Percentiles rank a stretch among this genome's conserved stretches.
Conservation (phyloP, 2,113 vertebrate species). For the Nothocercus julius region DNA sequence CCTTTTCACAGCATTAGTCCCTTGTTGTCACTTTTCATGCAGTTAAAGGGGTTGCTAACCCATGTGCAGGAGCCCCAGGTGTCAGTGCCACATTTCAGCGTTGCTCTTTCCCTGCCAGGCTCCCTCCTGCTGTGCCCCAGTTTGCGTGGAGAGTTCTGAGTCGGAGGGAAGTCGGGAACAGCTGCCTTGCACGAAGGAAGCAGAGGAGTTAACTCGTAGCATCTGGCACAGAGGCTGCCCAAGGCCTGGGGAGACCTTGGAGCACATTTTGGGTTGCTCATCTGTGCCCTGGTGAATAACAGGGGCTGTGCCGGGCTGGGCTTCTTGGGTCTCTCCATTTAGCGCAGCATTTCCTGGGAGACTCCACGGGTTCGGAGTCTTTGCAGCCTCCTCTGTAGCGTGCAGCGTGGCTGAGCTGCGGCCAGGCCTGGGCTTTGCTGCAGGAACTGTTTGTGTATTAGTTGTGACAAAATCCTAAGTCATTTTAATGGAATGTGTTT, state of each 20-base stretch:
- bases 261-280: rapidly evolving
- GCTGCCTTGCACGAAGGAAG: not conserved
- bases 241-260: rapidly evolving
- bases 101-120: not conserved
- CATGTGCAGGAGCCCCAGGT: not conserved
- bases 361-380: not conserved
- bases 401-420: not conserved
- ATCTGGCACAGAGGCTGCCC: not conserved
- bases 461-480: not conserved
- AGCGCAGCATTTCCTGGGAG: not conserved
- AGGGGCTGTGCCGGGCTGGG: not conserved
- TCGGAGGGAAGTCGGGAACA: not conserved
- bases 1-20: not conserved
- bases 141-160: not conserved
- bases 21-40: rapidly evolving
- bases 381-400: not conserved
- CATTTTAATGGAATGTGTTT: not conserved
- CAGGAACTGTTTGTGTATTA: not conserved
- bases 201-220: not conserved
- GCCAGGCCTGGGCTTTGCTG: not conserved
- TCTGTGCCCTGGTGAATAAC: not conserved
- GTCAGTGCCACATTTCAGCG: not conserved
- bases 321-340: too few species aligned
- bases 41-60: not conserved
- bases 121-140: not conserved